phyloP scores from a whole-genome alignment of 2,888 invertebrate genomes.

The Anoplius nigerrimus region DNA sequence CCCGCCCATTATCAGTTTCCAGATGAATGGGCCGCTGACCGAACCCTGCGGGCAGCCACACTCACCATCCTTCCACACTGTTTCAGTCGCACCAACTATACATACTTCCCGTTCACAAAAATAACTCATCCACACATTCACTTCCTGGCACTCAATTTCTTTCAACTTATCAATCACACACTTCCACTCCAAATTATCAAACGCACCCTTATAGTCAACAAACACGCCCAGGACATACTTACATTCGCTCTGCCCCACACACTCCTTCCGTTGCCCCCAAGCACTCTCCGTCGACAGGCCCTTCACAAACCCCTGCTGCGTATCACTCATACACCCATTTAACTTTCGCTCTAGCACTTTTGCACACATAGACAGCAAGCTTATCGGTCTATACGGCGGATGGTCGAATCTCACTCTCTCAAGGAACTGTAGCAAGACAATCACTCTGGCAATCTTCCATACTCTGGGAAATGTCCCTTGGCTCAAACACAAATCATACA shows the following conservation, averaged over 20 bases:
- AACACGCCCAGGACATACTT: too few species aligned
- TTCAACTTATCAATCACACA: constrained; percentile 5
- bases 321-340: not conserved
- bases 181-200: too few species aligned
- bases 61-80: constrained; percentile 2
- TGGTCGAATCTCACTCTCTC: too few species aligned
- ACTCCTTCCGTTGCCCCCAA: constrained; percentile 1
- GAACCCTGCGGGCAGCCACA: constrained; percentile 13
- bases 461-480: too few species aligned
- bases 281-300: constrained; percentile 9
- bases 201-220: too few species aligned
- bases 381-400: too few species aligned
- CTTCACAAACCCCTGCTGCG: constrained; percentile 7
- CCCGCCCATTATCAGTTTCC: constrained; percentile 15
- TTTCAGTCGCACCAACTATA: constrained; percentile 9
- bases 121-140: constrained; percentile 7
- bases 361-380: too few species aligned
- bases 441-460: too few species aligned
- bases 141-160: constrained; percentile 1
- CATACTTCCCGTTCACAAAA: constrained; percentile 4
- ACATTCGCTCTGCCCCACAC: too few species aligned
- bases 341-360: not conserved
- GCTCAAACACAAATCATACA: too few species aligned
- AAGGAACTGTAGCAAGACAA: too few species aligned
- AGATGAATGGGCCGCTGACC: constrained; percentile 14